Percentiles rank a stretch among this genome's conserved stretches.
Conservation (phyloP, 2,888 invertebrate species). For the Agrochola lychnidis region DNA sequence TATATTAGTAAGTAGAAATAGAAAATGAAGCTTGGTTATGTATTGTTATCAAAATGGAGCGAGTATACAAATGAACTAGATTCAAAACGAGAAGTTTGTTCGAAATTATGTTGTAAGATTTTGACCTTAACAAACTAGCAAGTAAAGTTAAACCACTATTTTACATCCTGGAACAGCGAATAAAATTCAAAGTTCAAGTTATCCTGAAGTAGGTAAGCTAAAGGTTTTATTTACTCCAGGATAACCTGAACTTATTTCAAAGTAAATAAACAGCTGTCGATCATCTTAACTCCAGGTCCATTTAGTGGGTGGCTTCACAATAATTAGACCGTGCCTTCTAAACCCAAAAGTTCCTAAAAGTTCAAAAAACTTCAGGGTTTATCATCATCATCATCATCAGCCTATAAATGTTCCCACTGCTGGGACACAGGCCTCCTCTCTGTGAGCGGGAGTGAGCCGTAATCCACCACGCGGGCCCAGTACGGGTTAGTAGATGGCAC, state of each 20-base stretch:
- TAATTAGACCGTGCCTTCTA: too few species aligned
- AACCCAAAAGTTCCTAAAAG: not conserved
- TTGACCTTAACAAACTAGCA: not conserved
- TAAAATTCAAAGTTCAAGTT: not conserved
- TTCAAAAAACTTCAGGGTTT: too few species aligned
- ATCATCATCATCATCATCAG: too few species aligned
- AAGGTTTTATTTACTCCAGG: not conserved
- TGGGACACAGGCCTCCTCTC: too few species aligned
- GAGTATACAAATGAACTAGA: not conserved
- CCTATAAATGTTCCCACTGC: too few species aligned
- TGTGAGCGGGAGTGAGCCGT: too few species aligned
- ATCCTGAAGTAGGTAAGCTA: not conserved
- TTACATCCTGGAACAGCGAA: not conserved
- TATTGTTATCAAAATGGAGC: not conserved
- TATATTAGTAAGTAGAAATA: conserved; percentile 5
- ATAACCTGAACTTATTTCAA: not conserved
- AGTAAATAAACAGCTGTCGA: not conserved
- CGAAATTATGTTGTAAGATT: not conserved
- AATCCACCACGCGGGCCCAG: too few species aligned
- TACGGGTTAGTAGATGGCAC: too few species aligned
- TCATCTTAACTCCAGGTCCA: not conserved
- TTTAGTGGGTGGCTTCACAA: too few species aligned
- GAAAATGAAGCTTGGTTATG: not conserved
- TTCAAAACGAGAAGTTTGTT: not conserved
- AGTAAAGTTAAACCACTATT: not conserved